phyloP scores from a whole-genome alignment of 2,888 invertebrate species.

The Heliconius erato region DNA sequence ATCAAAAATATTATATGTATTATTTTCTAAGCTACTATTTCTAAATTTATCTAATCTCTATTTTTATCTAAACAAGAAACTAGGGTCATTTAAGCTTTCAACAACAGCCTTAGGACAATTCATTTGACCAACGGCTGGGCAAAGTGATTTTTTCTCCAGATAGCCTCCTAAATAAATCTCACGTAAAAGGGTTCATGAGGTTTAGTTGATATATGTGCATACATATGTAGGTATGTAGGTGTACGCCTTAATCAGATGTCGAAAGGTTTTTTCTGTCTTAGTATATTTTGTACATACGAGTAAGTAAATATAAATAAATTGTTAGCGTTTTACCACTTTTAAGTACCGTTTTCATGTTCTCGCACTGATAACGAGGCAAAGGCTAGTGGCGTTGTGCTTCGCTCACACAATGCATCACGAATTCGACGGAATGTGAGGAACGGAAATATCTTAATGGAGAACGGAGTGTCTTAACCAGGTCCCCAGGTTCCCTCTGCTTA shows the following conservation, averaged over 20 bases:
- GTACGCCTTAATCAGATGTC: slow-evolving; percentile 9
- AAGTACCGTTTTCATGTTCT: no score
- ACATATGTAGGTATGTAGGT: neutral
- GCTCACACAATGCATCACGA: no score
- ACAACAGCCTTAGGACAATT: slow-evolving; percentile 21
- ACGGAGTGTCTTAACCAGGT: no score
- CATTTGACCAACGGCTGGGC: neutral
- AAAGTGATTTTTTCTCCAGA: slow-evolving; percentile 24
- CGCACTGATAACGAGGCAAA: neutral
- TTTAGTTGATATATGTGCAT: neutral
- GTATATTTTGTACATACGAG: neutral
- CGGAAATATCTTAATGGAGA: no score
- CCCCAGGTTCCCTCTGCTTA: neutral
- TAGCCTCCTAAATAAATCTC: slow-evolving; percentile 28
- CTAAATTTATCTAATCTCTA: neutral
- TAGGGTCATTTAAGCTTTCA: slow-evolving; percentile 1
- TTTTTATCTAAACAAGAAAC: neutral
- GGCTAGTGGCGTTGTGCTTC: neutral
- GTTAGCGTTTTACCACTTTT: no score
- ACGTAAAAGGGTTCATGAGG: slow-evolving; percentile 27
- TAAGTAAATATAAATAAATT: no score
- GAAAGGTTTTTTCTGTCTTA: neutral
- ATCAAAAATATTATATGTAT: no score
- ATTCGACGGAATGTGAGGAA: no score
- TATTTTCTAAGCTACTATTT: no score